These are phyloP conservation scores for Drosophila aldrichi DNA, from an alignment of 2,888 invertebrate genomes.

Conservation along the genomic window DNA sequence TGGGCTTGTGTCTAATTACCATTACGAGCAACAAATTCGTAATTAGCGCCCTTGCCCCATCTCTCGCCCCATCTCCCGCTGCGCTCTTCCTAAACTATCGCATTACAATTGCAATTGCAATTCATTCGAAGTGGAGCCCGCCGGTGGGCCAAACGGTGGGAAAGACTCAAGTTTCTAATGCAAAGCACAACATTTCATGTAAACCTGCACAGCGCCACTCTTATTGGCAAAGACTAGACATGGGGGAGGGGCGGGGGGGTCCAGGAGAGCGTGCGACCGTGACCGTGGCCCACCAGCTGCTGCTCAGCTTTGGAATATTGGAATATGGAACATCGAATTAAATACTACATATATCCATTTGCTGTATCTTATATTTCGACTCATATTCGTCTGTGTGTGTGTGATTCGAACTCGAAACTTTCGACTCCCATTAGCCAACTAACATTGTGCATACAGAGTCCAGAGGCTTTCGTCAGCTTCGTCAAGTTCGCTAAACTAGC, in stretches of 20 bases:
- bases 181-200: constrained; percentile 4
- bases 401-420: constrained; percentile 2
- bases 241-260: not conserved
- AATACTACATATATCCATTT: not conserved
- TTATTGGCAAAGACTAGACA: not conserved
- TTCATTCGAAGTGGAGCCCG: constrained; percentile 44
- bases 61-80: constrained; percentile 8
- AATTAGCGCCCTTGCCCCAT: constrained; percentile 22
- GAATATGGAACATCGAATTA: constrained; percentile 6
- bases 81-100: constrained; percentile 20
- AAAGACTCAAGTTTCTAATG: constrained; percentile 60
- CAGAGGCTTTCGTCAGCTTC: constrained; percentile 11
- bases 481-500: constrained; percentile 2
- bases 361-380: constrained; percentile 19
- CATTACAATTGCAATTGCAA: constrained; percentile 52
- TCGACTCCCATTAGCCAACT: not conserved
- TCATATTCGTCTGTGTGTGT: constrained; percentile 10
- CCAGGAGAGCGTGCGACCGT: constrained; percentile 38
- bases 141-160: constrained; percentile 44
- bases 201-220: constrained; percentile 2
- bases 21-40: constrained; percentile 20
- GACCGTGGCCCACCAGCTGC: constrained; percentile 28
- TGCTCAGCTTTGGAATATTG: constrained; percentile 31
- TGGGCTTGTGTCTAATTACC: constrained; percentile 36
- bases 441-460: not conserved